Conservation (phyloP, 1,140 invertebrate species). For the Venturia canescens region DNA sequence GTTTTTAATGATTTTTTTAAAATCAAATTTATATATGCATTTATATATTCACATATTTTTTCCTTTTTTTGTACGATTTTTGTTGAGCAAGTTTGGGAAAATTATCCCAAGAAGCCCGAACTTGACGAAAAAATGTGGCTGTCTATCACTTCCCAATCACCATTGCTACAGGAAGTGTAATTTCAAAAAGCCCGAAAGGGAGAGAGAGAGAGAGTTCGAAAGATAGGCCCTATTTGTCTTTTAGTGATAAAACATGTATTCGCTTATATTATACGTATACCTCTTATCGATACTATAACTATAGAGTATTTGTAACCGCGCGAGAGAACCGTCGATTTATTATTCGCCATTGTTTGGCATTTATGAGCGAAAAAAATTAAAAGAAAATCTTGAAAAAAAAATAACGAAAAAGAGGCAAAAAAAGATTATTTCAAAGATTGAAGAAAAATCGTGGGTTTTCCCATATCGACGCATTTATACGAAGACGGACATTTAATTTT, state of each 20-base stretch:
- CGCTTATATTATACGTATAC: constrained; percentile 37
- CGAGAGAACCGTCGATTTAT: constrained; percentile 25
- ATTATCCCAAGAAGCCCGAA: neutral
- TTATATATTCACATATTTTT: neutral
- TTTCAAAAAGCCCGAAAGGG: neutral
- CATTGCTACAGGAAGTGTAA: neutral
- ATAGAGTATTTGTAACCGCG: constrained; percentile 32
- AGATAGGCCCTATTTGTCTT: neutral
- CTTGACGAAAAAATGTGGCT: neutral
- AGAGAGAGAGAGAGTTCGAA: neutral
- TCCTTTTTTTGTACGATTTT: neutral
- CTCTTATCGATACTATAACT: constrained; percentile 38
- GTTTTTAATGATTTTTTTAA: too few relatives aligned
- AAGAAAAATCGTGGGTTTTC: too few relatives aligned
- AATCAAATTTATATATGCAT: too few relatives aligned
- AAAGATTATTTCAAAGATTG: too few relatives aligned
- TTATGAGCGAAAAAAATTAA: neutral
- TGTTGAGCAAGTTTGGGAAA: neutral
- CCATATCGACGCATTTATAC: neutral
- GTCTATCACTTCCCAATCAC: neutral
- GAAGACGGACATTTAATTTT: neutral
- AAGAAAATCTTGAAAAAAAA: neutral
- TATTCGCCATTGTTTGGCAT: constrained; percentile 12
- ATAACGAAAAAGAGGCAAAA: neutral
- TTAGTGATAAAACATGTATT: constrained; percentile 29